Base-by-base conservation (phyloP, 2,113 vertebrate species). In the Gasterosteus aculeatus region DNA sequence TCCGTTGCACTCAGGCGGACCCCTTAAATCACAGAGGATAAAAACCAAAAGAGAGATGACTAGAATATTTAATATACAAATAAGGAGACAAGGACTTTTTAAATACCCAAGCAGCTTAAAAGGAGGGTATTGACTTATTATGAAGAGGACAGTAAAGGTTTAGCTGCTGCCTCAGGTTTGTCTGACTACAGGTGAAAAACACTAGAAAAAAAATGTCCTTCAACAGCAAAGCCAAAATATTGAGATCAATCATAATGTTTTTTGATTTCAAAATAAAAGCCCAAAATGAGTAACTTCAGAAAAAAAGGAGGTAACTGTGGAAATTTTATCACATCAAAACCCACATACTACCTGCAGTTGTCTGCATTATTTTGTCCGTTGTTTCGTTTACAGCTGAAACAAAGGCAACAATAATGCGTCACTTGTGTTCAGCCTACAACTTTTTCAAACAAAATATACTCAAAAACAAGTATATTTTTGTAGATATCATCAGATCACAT, bases 231-330 rank as follows among this genome's bases (percentile, higher is more conserved):
- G 54, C 2, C 15, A 39, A 1, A 54, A 54, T n/a, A 44, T 15
- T 12, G 9, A 51, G 4, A 53, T 53, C 60, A 61, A 22, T 53
- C 39, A 7, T 18, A 6, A 22, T 19, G 26, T 38, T 38, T 38
- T 38, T 38, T 47, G 6, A 58, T 2, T 83, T 81, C 71, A 88
- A 74, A 82, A 85, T 88, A 78, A 87, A 85, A 84, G 62, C 5
- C 10, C 10, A 1, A 18, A 72, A 78, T 22, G 9, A 31, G 1
- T 56, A 51, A 59, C 31, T 11, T n/a, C 11, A 0, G 29, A 47
- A 54, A 31, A n/a, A 10, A 31, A 5, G 31, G 22, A 26, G 22
- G 22, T 26, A 26, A 26, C 22, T 26, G 56, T 38, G 3, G 31
- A 18, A 18, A 33, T 2, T 59, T 16, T 19, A 19, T 10, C 4